These are phyloP conservation scores for Xenus cinereus DNA, from an alignment of 2,113 vertebrate species.

Conservation along the genomic window DNA sequence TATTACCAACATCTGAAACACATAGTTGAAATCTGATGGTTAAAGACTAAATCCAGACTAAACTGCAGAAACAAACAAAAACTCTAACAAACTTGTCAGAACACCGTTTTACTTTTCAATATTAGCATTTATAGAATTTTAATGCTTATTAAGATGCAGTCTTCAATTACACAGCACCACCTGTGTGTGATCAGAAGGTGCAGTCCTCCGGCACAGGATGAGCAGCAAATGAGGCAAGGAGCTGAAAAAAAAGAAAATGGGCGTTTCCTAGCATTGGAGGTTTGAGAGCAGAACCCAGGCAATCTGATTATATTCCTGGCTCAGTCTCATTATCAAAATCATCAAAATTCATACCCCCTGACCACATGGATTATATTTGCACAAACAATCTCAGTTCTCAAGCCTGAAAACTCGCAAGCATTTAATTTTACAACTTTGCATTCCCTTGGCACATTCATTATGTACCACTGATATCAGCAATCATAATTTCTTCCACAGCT, in stretches of 20 bases:
- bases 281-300: neutral
- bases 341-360: neutral
- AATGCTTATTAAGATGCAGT: neutral
- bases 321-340: neutral
- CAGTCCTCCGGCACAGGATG: neutral
- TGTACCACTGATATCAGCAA: neutral
- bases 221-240: neutral
- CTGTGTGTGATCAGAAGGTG: neutral
- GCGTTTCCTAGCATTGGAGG: neutral
- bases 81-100: neutral
- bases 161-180: neutral
- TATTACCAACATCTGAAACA: neutral
- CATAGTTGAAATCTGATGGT: neutral
- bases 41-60: neutral
- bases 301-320: neutral
- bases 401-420: neutral
- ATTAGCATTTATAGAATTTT: neutral
- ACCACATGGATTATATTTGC: neutral
- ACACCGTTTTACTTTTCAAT: neutral
- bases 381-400: neutral
- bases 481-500: neutral
- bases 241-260: neutral
- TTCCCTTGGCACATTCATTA: neutral
- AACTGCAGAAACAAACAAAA: neutral
- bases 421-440: neutral